A percentile compares a stretch with the other conserved stretches of the same genome.
phyloP scores from a whole-genome alignment of 2,888 invertebrate species.

The Lasioglossum figueresi region DNA sequence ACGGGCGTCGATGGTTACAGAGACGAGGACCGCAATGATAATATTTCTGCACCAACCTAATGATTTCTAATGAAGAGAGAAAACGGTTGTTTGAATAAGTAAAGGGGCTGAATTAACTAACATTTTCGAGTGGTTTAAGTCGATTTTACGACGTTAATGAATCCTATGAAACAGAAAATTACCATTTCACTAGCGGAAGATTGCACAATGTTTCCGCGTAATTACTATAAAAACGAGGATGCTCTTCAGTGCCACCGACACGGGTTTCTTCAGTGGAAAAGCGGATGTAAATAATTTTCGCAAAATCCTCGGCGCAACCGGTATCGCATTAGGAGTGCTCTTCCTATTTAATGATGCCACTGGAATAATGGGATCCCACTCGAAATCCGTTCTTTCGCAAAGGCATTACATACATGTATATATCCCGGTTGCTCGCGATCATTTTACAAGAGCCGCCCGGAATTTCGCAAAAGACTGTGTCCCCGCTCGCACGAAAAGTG shows the following conservation, averaged over 20 bases:
- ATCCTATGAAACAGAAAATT: conserved; percentile 4
- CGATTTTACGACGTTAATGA: background rate
- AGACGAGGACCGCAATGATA: background rate
- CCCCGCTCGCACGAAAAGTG: conserved; percentile 21
- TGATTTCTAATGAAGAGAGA: background rate
- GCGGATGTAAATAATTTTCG: conserved; percentile 35
- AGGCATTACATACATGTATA: conserved; percentile 17
- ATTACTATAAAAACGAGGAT: conserved; percentile 10
- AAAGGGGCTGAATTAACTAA: background rate
- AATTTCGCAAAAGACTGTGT: conserved; percentile 54
- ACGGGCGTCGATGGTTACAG: background rate
- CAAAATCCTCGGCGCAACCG: conserved; percentile 14
- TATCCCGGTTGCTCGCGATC: conserved; percentile 40
- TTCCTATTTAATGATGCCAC: conserved; percentile 45
- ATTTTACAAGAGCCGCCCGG: conserved; percentile 57
- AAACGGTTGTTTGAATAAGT: background rate
- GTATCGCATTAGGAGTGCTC: conserved; percentile 39
- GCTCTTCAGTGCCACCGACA: background rate
- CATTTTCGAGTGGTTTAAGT: background rate
- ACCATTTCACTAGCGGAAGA: conserved; percentile 7
- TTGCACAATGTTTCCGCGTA: background rate
- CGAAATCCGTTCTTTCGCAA: conserved; percentile 52
- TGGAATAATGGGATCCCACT: conserved; percentile 57
- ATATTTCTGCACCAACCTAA: background rate
- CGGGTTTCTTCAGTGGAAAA: conserved; percentile 12